phyloP scores from a whole-genome alignment of 1,140 invertebrate species.

The Hypothenemus hampei region DNA sequence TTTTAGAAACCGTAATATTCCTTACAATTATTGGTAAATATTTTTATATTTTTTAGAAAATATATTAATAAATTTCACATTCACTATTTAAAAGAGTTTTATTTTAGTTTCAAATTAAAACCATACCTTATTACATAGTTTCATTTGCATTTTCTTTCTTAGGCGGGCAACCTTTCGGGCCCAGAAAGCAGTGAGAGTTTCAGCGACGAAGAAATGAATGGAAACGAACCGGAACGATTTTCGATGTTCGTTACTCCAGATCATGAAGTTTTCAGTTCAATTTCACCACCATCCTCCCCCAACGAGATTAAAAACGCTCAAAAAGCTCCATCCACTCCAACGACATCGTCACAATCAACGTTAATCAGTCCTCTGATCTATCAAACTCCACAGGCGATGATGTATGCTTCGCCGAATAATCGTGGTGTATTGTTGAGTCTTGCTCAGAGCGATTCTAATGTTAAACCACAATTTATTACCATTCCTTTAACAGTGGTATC shows the following conservation, averaged over 20 bases:
- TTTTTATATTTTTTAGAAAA: no score
- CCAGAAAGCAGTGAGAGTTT: slow-evolving; percentile 41
- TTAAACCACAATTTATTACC: slow-evolving; percentile 55
- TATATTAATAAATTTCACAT: no score
- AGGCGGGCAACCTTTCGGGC: slow-evolving; percentile 43
- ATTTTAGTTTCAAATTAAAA: no score
- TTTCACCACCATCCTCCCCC: slow-evolving; percentile 27
- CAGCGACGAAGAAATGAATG: slow-evolving; percentile 40
- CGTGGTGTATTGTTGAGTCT: slow-evolving; percentile 44
- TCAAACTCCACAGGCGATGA: slow-evolving; percentile 44
- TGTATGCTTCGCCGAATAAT: slow-evolving; percentile 44
- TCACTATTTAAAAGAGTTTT: no score
- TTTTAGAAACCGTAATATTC: no score
- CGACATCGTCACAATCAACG: slow-evolving; percentile 14
- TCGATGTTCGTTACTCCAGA: slow-evolving; percentile 30
- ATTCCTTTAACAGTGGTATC: slow-evolving; percentile 57
- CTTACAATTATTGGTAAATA: no score
- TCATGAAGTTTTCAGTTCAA: slow-evolving; percentile 25
- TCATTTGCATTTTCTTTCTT: slow-evolving; percentile 33
- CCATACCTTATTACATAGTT: no score
- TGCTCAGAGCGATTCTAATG: slow-evolving; percentile 34
- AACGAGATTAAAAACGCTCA: slow-evolving; percentile 2
- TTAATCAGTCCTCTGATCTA: slow-evolving; percentile 41
- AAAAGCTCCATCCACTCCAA: slow-evolving; percentile 18
- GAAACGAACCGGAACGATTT: slow-evolving; percentile 30